Conservation (phyloP, 2,888 invertebrate species). For the Ichneumoninae sp. region DNA sequence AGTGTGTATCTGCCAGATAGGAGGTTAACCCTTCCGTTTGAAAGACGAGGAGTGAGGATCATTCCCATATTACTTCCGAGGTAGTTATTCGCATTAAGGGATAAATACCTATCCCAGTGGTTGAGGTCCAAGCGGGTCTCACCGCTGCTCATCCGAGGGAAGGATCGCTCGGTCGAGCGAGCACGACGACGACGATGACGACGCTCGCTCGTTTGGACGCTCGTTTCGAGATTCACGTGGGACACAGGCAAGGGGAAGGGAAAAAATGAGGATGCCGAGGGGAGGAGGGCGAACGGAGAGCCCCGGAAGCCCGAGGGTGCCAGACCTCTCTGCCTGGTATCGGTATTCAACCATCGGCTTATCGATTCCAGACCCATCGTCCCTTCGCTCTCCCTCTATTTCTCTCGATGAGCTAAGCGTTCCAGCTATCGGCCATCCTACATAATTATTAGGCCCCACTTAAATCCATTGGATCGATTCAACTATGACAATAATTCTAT, state of each 20-base stretch:
- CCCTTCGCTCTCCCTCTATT: neutral
- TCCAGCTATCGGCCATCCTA: neutral
- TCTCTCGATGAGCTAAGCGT: neutral
- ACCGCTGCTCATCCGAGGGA: constrained; percentile 57
- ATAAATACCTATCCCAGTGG: constrained; percentile 47
- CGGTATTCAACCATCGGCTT: constrained; percentile 70
- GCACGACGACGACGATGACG: constrained; percentile 54
- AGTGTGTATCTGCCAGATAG: neutral
- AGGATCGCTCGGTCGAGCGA: constrained; percentile 63
- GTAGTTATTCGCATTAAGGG: constrained; percentile 67
- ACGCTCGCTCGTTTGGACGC: constrained; percentile 38
- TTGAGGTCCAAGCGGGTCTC: constrained; percentile 39
- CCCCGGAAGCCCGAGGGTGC: constrained; percentile 63
- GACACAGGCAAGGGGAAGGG: constrained; percentile 33
- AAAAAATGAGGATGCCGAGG: constrained; percentile 12
- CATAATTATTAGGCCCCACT: neutral
- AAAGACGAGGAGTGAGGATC: constrained; percentile 53
- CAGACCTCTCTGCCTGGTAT: constrained; percentile 53
- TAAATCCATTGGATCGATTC: neutral
- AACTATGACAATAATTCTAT: neutral
- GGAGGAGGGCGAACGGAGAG: constrained; percentile 26
- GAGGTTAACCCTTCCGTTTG: constrained; percentile 39
- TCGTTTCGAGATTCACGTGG: constrained; percentile 60
- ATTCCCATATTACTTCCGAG: constrained; percentile 66
- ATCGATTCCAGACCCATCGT: constrained; percentile 70